Conservation (phyloP, 2,797 vertebrate species). For the Anas capensis region DNA sequence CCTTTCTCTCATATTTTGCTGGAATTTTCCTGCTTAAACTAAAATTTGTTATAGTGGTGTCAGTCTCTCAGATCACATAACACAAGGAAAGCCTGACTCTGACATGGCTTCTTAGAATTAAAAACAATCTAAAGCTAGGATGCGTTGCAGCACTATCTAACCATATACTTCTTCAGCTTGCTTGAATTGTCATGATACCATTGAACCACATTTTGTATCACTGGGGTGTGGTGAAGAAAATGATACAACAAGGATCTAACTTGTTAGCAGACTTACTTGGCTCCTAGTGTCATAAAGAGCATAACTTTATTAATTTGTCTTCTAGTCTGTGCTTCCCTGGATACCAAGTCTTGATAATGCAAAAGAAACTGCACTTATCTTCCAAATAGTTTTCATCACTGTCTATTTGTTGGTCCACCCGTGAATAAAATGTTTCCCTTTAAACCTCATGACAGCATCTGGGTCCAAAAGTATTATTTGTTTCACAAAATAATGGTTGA, state of each 20-base stretch:
- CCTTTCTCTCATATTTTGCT: not conserved
- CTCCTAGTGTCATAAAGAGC: not conserved
- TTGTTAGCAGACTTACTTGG: not conserved
- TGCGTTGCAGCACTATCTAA: not conserved
- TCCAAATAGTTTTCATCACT: not conserved
- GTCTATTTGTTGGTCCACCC: not conserved
- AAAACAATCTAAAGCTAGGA: not conserved
- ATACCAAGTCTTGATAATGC: not conserved
- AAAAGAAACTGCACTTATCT: not conserved
- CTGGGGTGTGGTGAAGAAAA: not conserved
- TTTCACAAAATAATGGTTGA: not conserved
- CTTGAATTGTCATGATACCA: not conserved
- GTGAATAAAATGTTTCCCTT: not conserved
- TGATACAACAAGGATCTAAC: not conserved
- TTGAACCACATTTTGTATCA: not conserved
- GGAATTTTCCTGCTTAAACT: not conserved
- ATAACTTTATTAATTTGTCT: not conserved
- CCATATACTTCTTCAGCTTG: not conserved
- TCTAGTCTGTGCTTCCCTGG: not conserved
- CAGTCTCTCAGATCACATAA: not conserved
- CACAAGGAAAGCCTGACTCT: not conserved
- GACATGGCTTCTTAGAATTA: not conserved
- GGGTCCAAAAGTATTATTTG: not conserved
- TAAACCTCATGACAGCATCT: not conserved
- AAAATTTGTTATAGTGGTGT: not conserved